Conservation (phyloP, 2,797 vertebrate species). For the Psittacula echo region DNA sequence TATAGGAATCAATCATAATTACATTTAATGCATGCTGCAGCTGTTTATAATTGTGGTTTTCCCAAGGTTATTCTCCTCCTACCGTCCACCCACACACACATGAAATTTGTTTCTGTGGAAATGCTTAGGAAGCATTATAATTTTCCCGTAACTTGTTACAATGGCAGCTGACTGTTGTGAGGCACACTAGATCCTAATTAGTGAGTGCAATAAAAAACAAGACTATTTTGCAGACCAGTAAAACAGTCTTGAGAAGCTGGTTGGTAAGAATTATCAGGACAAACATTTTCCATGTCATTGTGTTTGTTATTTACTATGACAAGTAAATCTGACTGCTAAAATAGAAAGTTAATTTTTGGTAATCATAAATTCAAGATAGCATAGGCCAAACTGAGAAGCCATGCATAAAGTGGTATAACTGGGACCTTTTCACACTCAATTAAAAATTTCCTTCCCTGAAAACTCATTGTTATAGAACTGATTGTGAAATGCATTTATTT, state of each 20-base stretch:
- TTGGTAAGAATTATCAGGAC: not conserved
- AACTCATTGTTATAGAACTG: not conserved
- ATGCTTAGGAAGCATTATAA: constrained; percentile 73
- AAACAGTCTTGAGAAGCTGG: not conserved
- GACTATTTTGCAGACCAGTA: not conserved
- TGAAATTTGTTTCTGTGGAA: constrained; percentile 74
- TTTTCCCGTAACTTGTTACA: constrained; percentile 69
- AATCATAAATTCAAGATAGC: not conserved
- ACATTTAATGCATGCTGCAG: constrained; percentile 88
- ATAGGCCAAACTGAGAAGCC: not conserved
- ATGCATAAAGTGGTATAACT: not conserved
- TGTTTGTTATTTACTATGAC: not conserved
- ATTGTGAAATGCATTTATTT: not conserved
- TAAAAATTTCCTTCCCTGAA: not conserved
- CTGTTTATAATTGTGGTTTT: constrained; percentile 80
- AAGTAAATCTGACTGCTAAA: not conserved
- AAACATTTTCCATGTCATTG: not conserved
- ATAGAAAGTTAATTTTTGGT: not conserved
- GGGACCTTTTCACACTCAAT: not conserved
- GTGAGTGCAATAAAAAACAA: not conserved
- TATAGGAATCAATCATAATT: constrained; percentile 94
- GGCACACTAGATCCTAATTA: constrained; percentile 30
- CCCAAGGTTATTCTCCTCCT: constrained; percentile 73
- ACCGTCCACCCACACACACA: constrained; percentile 57
- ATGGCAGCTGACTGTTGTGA: constrained; percentile 44